These are phyloP conservation scores for Caradrina clavipalpis DNA, from an alignment of 2,888 invertebrate genomes.

Conservation along the genomic window DNA sequence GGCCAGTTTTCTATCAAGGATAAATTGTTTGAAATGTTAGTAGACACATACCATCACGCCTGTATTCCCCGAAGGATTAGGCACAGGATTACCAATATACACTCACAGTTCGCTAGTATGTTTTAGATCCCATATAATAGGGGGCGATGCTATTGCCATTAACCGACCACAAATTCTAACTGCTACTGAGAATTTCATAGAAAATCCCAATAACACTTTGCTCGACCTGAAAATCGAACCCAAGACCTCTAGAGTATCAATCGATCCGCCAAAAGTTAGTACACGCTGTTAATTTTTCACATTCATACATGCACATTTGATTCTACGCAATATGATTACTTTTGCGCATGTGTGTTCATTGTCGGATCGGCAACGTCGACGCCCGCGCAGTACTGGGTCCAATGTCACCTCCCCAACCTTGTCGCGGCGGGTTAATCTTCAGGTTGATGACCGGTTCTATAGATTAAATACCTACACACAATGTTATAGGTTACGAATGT, in stretches of 20 bases:
- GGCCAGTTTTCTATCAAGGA: constrained; percentile 44
- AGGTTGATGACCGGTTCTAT: constrained; percentile 78
- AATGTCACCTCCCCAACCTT: constrained; percentile 85
- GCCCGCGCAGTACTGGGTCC: constrained; percentile 75
- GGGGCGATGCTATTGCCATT: too few relatives aligned
- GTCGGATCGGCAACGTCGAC: constrained; percentile 61
- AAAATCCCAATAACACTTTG: too few relatives aligned
- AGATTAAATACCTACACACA: constrained; percentile 64
- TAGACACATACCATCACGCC: too few relatives aligned
- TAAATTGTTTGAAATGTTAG: constrained; percentile 26
- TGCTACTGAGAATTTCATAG: too few relatives aligned
- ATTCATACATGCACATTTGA: constrained; percentile 15
- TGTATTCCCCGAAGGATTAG: too few relatives aligned
- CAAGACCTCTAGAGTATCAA: too few relatives aligned
- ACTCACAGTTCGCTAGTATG: too few relatives aligned
- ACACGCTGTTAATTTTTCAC: constrained; percentile 31
- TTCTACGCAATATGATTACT: constrained; percentile 29
- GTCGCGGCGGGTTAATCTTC: constrained; percentile 74
- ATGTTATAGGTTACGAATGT: constrained; percentile 41
- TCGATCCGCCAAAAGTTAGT: too few relatives aligned
- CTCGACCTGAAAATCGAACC: too few relatives aligned
- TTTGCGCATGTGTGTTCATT: constrained; percentile 49
- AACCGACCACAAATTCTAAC: too few relatives aligned
- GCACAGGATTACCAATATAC: too few relatives aligned
- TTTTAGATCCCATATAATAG: too few relatives aligned